phyloP scores from a whole-genome alignment of 2,113 vertebrate species.

The Cheilinus undulatus region DNA sequence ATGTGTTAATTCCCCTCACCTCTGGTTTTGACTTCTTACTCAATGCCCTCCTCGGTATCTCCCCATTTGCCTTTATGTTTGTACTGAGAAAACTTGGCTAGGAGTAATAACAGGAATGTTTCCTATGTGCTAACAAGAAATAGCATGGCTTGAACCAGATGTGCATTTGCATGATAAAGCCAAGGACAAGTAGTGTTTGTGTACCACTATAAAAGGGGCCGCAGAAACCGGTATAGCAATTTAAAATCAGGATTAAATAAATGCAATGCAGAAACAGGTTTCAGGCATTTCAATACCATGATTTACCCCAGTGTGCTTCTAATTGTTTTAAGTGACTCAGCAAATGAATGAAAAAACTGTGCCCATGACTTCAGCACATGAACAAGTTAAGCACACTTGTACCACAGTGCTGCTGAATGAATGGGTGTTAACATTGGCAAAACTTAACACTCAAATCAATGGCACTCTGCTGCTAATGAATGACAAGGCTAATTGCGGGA shows the following conservation, averaged over 20 bases:
- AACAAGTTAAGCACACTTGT: conserved; percentile 36
- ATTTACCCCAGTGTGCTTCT: background rate
- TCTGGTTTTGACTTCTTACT: too few relatives aligned
- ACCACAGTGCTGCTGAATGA: conserved; percentile 30
- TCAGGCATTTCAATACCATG: background rate
- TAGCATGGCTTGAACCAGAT: background rate
- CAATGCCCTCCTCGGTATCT: too few relatives aligned
- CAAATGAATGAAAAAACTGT: background rate
- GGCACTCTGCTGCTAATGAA: conserved; percentile 78
- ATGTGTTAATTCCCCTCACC: too few relatives aligned
- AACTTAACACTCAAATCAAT: conserved; percentile 73
- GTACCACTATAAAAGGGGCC: background rate
- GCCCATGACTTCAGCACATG: conserved; percentile 10
- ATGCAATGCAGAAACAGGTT: background rate
- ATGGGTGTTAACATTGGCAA: conserved; percentile 53
- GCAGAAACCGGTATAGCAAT: background rate
- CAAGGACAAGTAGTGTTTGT: background rate
- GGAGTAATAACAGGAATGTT: too few relatives aligned
- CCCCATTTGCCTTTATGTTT: too few relatives aligned
- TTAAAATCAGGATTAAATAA: background rate
- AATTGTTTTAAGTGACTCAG: conserved; percentile 8
- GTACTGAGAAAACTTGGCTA: too few relatives aligned
- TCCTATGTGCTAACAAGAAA: too few relatives aligned
- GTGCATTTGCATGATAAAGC: background rate
- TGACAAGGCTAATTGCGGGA: conserved; percentile 86